These are phyloP conservation scores for Nasonia longicornis DNA, from an alignment of 1,140 invertebrate genomes.

Conservation along the genomic window DNA sequence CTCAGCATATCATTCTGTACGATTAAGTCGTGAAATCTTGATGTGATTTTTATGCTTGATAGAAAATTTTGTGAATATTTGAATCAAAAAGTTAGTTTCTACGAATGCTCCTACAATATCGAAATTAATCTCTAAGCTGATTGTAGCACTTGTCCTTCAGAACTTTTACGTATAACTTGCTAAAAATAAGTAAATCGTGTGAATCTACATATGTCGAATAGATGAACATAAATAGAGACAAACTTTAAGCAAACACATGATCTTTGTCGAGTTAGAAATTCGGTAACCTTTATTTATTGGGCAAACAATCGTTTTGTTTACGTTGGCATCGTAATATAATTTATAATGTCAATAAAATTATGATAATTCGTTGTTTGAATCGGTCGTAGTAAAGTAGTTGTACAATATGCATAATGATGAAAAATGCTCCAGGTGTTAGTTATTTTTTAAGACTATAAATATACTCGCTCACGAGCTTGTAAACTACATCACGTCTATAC, in stretches of 20 bases:
- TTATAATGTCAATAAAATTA: background rate
- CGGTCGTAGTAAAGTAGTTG: background rate
- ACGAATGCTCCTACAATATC: background rate
- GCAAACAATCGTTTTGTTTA: background rate
- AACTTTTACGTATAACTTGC: background rate
- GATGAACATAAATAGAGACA: background rate
- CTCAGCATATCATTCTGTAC: background rate
- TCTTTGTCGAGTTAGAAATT: background rate
- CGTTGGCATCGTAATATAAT: background rate
- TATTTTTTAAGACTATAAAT: slow-evolving; percentile 11
- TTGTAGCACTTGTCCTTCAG: background rate
- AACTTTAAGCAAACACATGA: no score
- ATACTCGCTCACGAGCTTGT: slow-evolving; percentile 13
- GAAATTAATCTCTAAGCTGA: slow-evolving; percentile 9
- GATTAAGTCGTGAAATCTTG: background rate
- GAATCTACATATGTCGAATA: slow-evolving; percentile 8
- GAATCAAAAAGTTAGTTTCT: background rate
- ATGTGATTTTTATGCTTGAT: background rate
- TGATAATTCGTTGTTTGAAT: background rate
- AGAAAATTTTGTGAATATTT: background rate
- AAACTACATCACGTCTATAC: slow-evolving; percentile 1
- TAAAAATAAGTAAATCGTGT: background rate
- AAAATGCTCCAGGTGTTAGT: background rate
- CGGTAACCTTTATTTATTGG: background rate
- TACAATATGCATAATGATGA: background rate